phyloP scores from a whole-genome alignment of 2,797 vertebrate genomes.

The Enteromius thamalakanensis region DNA sequence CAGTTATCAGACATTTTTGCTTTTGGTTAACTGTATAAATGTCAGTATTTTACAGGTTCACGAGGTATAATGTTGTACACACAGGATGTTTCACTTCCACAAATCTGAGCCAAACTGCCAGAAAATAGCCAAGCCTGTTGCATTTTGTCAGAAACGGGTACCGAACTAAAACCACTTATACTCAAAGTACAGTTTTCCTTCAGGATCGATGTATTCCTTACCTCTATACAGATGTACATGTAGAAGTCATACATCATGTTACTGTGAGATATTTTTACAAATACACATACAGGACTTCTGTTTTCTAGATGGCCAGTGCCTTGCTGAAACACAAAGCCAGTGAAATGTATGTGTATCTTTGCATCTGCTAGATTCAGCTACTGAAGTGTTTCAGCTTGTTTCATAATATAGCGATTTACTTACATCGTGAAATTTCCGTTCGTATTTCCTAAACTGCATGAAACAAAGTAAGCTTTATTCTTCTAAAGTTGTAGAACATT shows the following conservation, averaged over 20 bases:
- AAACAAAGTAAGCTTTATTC: neutral
- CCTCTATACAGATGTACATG: neutral
- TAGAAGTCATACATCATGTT: neutral
- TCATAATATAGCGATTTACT: neutral
- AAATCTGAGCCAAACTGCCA: constrained; percentile 3
- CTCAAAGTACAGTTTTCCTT: neutral
- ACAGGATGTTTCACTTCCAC: neutral
- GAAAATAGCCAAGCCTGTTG: neutral
- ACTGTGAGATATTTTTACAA: neutral
- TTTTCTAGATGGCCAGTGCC: neutral
- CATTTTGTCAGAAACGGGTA: constrained; percentile 20
- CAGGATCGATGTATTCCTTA: neutral
- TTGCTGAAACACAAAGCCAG: constrained; percentile 1
- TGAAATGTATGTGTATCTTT: neutral
- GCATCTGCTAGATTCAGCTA: neutral
- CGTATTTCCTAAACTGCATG: neutral
- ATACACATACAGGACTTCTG: neutral
- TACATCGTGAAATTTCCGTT: neutral
- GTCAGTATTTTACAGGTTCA: neutral
- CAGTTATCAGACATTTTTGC: neutral
- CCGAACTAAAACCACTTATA: constrained; percentile 10
- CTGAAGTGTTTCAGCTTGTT: neutral
- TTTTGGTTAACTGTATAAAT: neutral
- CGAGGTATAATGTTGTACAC: constrained; percentile 9
- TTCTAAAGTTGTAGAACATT: neutral